phyloP scores from a whole-genome alignment of 2,797 vertebrate genomes.

The Cyclopterus lumpus region DNA sequence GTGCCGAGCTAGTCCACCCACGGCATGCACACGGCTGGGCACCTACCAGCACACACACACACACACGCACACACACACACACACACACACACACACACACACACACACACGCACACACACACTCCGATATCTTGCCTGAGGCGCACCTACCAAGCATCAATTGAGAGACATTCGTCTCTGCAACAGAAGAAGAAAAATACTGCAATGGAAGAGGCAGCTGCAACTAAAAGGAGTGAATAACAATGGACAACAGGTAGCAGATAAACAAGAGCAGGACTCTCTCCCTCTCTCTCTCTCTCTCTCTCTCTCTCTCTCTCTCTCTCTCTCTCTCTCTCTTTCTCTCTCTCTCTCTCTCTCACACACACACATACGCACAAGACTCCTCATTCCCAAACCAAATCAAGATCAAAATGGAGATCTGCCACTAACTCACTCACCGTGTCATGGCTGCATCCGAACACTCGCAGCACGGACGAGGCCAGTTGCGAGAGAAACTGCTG shows the following conservation, averaged over 20 bases:
- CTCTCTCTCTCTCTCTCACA: too few species aligned
- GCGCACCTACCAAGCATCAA: constrained; percentile 28
- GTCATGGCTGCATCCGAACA: constrained; percentile 82
- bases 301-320: background rate
- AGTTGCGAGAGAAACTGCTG: constrained; percentile 81
- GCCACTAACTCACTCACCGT: constrained; percentile 78
- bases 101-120: constrained; percentile 5
- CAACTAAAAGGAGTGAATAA: constrained; percentile 70
- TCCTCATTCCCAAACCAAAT: constrained; percentile 5
- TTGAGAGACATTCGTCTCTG: constrained; percentile 35
- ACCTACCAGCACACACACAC: constrained; percentile 43
- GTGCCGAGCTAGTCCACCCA: constrained; percentile 49
- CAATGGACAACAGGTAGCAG: constrained; percentile 53
- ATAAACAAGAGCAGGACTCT: constrained; percentile 37
- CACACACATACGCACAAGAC: constrained; percentile 9
- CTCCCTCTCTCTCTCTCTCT: constrained; percentile 7
- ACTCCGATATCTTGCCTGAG: constrained; percentile 33
- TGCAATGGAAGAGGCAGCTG: constrained; percentile 64
- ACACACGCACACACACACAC: constrained; percentile 5
- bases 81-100: constrained; percentile 20
- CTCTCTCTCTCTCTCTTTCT: constrained; percentile 2
- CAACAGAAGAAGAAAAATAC: constrained; percentile 53
- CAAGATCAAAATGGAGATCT: constrained; percentile 4
- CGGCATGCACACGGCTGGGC: constrained; percentile 46
- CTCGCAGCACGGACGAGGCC: constrained; percentile 80